Conservation (phyloP, 2,113 vertebrate genomes). For the Lepisosteus oculatus region DNA sequence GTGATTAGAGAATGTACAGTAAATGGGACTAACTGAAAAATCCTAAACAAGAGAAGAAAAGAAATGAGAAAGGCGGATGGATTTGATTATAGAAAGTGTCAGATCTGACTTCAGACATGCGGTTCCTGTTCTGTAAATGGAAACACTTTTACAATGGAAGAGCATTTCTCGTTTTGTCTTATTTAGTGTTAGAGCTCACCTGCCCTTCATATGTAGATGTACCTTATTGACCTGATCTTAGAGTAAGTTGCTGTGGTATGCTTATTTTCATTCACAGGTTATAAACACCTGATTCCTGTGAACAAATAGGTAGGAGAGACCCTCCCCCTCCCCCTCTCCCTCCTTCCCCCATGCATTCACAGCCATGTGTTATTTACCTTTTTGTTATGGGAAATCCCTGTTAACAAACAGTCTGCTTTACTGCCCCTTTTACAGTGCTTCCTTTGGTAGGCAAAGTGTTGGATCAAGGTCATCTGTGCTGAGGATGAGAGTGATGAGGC, state of each 20-base stretch:
- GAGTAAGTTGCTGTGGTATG: background rate
- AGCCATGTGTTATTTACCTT: conserved; percentile 55
- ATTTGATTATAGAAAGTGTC: no score
- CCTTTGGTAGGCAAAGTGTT: conserved; percentile 28
- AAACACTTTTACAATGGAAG: conserved; percentile 7
- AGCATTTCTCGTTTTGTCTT: background rate
- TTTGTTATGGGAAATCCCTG: conserved; percentile 46
- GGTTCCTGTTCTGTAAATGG: background rate
- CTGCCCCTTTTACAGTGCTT: conserved; percentile 45
- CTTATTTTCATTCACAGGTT: background rate
- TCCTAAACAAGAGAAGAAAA: no score
- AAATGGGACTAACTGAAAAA: no score
- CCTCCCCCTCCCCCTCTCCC: background rate
- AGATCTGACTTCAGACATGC: no score
- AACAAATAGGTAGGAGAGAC: background rate
- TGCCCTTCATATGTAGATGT: background rate
- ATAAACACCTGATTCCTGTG: conserved; percentile 7
- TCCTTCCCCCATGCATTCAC: conserved; percentile 34
- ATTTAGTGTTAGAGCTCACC: background rate
- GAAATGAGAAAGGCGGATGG: no score
- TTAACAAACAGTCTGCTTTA: conserved; percentile 46
- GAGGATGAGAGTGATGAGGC: conserved; percentile 45
- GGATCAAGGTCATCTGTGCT: conserved; percentile 60
- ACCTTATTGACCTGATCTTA: background rate
- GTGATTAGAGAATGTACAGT: no score